A percentile compares a stretch with the other conserved stretches of the same genome.
Conservation (phyloP, 1,140 invertebrate genomes). For the Danaus melanippus region DNA sequence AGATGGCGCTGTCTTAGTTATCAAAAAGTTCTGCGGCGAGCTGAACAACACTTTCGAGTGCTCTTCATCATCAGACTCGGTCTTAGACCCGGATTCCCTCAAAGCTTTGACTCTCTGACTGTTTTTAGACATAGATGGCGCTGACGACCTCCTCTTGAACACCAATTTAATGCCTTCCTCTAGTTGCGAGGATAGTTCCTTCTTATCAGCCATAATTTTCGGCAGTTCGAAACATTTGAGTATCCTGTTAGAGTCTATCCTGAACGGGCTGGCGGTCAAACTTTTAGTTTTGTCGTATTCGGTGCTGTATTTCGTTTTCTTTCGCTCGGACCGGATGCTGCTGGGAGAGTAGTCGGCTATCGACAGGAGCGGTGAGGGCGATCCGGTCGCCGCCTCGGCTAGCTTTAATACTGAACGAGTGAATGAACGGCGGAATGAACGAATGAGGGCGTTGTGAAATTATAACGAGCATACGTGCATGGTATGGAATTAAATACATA, state of each 20-base stretch:
- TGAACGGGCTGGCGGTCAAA: slow-evolving; percentile 42
- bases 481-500: neutral
- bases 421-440: slow-evolving; percentile 1
- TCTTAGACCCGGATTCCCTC: slow-evolving; percentile 36
- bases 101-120: slow-evolving; percentile 35
- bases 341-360: slow-evolving; percentile 30
- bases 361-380: slow-evolving; percentile 30
- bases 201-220: slow-evolving; percentile 30
- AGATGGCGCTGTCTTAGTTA: slow-evolving; percentile 60
- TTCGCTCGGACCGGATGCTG: neutral
- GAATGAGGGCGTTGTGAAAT: no score
- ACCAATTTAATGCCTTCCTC: slow-evolving; percentile 47
- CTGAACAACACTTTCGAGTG: slow-evolving; percentile 38
- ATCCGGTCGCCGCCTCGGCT: slow-evolving; percentile 21
- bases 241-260: slow-evolving; percentile 30
- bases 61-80: slow-evolving; percentile 54
- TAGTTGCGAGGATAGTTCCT: slow-evolving; percentile 18
- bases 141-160: slow-evolving; percentile 51
- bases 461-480: neutral
- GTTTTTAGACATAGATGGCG: slow-evolving; percentile 36
- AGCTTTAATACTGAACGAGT: slow-evolving; percentile 26
- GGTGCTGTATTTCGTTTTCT: neutral
- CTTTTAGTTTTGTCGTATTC: slow-evolving; percentile 25
- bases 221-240: slow-evolving; percentile 50
- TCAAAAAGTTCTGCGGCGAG: slow-evolving; percentile 48